A percentile compares a stretch with the other conserved stretches of the same genome.
Evolutionary conservation across 2,888 invertebrate species (phyloP).

Genomic region (Cerceris ruficornis): DNA sequence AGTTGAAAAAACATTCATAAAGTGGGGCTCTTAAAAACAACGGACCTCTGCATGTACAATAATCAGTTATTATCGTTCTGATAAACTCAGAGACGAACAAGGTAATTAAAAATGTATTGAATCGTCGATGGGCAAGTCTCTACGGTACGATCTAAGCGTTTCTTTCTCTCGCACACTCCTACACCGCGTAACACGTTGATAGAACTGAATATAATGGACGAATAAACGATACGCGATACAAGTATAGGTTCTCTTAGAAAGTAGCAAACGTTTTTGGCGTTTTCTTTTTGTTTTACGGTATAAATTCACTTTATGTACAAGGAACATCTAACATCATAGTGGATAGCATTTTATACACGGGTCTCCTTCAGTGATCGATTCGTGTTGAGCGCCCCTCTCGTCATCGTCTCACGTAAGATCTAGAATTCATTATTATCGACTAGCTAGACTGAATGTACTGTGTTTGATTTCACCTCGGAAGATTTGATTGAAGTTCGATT

Average conservation of each 20-base stretch:
- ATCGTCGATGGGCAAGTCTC: slow-evolving; percentile 24
- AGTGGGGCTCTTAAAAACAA: no score
- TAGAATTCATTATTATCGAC: slow-evolving; percentile 64
- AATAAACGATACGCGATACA: slow-evolving; percentile 62
- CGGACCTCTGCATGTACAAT: no score
- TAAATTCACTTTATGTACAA: slow-evolving; percentile 76
- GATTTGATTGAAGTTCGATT: slow-evolving; percentile 51
- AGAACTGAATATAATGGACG: slow-evolving; percentile 37
- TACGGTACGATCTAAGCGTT: slow-evolving; percentile 21
- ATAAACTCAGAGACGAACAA: neutral
- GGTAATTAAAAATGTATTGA: slow-evolving; percentile 1
- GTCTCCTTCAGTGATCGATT: slow-evolving; percentile 63
- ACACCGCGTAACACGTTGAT: slow-evolving; percentile 44
- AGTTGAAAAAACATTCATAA: no score
- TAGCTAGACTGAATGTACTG: slow-evolving; percentile 50
- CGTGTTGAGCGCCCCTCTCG: slow-evolving; percentile 54
- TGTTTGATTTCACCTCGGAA: slow-evolving; percentile 40
- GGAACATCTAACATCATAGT: slow-evolving; percentile 77
- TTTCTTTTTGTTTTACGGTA: slow-evolving; percentile 63
- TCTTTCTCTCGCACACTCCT: slow-evolving; percentile 8
- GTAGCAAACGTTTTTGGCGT: slow-evolving; percentile 71
- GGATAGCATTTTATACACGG: slow-evolving; percentile 72
- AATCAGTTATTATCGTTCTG: no score
- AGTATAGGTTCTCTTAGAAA: slow-evolving; percentile 66
- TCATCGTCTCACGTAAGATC: slow-evolving; percentile 42